Evolutionary conservation across 2,888 invertebrate genomes (phyloP).

Genomic region (Glyphotaelius pellucidus): DNA sequence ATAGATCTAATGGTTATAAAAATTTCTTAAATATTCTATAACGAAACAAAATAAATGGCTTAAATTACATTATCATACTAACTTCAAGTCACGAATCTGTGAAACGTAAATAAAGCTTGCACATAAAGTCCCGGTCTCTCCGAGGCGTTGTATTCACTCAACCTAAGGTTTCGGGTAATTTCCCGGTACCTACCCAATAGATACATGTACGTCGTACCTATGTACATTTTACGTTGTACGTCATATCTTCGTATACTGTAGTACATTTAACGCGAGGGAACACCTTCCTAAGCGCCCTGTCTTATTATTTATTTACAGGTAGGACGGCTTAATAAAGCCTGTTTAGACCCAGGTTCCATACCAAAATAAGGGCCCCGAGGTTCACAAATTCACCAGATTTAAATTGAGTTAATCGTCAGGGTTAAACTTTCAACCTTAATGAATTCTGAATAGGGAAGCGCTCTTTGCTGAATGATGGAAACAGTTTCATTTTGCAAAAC

Average conservation of each 20-base stretch:
- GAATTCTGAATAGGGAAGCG: constrained; percentile 36
- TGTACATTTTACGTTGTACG: background rate
- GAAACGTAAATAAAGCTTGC: background rate
- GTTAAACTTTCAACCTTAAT: constrained; percentile 49
- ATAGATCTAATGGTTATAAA: no score
- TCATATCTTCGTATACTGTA: background rate
- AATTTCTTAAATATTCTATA: no score
- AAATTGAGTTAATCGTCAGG: constrained; percentile 55
- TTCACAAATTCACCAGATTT: constrained; percentile 52
- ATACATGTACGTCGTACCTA: no score
- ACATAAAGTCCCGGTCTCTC: background rate
- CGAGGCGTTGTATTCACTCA: background rate
- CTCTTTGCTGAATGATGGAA: background rate
- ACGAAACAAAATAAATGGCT: background rate
- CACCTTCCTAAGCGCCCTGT: background rate
- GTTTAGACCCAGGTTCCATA: constrained; percentile 26
- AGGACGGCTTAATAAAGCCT: constrained; percentile 42
- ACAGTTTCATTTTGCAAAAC: background rate
- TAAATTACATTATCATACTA: background rate
- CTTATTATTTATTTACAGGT: constrained; percentile 42
- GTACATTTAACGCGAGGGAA: background rate
- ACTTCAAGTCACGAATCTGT: background rate
- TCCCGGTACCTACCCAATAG: background rate
- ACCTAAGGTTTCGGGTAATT: constrained; percentile 7
- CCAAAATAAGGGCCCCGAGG: constrained; percentile 23